Evolutionary conservation across 2,888 invertebrate genomes (phyloP).

Genomic region (Idaea biselata): DNA sequence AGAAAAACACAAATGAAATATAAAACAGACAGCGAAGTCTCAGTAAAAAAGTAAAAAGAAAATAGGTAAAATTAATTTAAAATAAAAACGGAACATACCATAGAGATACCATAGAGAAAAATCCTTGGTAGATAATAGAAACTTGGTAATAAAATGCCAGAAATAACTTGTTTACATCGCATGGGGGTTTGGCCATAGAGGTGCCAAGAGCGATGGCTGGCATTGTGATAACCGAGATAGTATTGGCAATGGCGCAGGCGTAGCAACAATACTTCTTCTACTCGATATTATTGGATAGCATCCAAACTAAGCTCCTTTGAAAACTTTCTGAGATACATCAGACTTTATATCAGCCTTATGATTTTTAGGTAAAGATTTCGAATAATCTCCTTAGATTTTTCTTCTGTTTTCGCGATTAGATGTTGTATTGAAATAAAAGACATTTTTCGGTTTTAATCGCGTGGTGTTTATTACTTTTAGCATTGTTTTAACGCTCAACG

Average conservation of each 20-base stretch:
- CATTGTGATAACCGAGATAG: constrained; percentile 19
- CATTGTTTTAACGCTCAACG: no score
- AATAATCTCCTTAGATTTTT: no score
- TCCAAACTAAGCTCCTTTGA: constrained; percentile 27
- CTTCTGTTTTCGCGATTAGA: no score
- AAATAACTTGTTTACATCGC: constrained; percentile 52
- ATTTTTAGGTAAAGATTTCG: background rate
- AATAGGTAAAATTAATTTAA: constrained; percentile 17
- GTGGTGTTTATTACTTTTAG: no score
- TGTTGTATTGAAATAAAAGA: no score
- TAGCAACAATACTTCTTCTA: constrained; percentile 26
- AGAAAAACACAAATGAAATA: no score
- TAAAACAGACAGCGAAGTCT: no score
- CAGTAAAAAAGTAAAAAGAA: no score
- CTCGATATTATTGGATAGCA: constrained; percentile 24
- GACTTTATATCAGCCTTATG: background rate
- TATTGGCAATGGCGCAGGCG: constrained; percentile 45
- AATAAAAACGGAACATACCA: constrained; percentile 25
- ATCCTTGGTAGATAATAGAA: constrained; percentile 21
- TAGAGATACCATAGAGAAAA: constrained; percentile 20
- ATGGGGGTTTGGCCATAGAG: constrained; percentile 29
- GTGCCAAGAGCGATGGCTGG: constrained; percentile 41
- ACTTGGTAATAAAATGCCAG: constrained; percentile 26
- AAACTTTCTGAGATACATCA: constrained; percentile 13
- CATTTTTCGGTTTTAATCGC: no score